These are phyloP conservation scores for Myotis findleyi DNA, from an alignment of 2,797 vertebrate genomes.

Conservation along the genomic window DNA sequence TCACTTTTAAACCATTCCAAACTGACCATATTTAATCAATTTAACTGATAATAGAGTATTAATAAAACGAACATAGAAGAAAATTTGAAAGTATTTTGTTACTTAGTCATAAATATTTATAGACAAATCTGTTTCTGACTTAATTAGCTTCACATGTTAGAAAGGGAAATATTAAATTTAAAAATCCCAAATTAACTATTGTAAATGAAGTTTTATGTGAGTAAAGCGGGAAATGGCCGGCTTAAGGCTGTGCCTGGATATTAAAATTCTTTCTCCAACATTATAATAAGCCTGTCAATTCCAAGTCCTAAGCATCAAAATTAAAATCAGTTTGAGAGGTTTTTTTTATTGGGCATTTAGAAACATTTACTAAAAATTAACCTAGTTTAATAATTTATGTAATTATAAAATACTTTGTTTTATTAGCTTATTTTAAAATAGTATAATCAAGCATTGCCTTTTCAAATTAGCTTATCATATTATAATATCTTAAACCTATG, in stretches of 20 bases:
- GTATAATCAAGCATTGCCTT: not conserved
- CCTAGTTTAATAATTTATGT: not conserved
- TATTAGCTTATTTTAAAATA: conserved; percentile 36
- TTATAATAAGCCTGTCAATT: conserved; percentile 35
- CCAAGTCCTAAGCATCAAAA: conserved; percentile 38
- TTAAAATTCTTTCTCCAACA: conserved; percentile 48
- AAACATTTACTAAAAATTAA: conserved; percentile 53
- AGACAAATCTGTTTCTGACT: conserved; percentile 27
- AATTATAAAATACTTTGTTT: conserved; percentile 11
- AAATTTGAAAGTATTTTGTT: conserved; percentile 45
- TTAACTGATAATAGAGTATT: conserved; percentile 47
- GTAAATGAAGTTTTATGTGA: conserved; percentile 44
- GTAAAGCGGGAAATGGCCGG: not conserved
- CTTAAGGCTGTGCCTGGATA: not conserved
- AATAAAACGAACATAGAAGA: conserved; percentile 46
- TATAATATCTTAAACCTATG: conserved; percentile 13
- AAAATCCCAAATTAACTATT: conserved; percentile 45
- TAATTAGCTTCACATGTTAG: conserved; percentile 56
- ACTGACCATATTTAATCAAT: conserved; percentile 24
- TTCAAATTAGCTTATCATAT: conserved; percentile 40
- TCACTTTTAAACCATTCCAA: conserved; percentile 15
- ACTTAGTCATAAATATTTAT: conserved; percentile 54
- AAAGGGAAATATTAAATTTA: conserved; percentile 61
- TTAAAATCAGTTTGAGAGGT: conserved; percentile 30
- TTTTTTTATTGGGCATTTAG: not conserved